Evolutionary conservation across 2,797 vertebrate genomes (phyloP).

Genomic region (Chelon labrosus): DNA sequence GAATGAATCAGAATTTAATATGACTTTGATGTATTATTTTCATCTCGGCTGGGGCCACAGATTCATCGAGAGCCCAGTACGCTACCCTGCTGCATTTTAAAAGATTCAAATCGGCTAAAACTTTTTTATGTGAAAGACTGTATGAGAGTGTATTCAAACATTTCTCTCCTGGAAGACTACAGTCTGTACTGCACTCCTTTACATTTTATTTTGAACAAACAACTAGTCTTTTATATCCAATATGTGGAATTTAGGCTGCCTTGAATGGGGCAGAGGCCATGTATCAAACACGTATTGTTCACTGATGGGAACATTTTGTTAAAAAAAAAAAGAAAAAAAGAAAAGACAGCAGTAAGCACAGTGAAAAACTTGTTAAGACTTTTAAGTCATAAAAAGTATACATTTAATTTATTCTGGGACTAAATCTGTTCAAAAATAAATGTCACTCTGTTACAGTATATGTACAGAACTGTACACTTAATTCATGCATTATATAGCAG

Average conservation of each 20-base stretch:
- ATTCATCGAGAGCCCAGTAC: constrained; percentile 58
- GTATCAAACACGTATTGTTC: not conserved
- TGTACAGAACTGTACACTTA: too few species aligned
- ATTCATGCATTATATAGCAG: too few species aligned
- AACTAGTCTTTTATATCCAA: constrained; percentile 11
- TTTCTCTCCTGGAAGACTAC: constrained; percentile 14
- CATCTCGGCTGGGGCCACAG: constrained; percentile 71
- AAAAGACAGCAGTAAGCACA: too few species aligned
- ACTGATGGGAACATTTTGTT: not conserved
- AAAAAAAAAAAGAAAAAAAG: too few species aligned
- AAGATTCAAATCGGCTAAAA: constrained; percentile 64
- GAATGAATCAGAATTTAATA: constrained; percentile 80
- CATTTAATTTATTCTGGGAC: too few species aligned
- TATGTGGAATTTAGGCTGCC: constrained; percentile 2
- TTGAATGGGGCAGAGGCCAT: not conserved
- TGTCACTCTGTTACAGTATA: too few species aligned
- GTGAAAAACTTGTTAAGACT: too few species aligned
- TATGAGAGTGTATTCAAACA: constrained; percentile 33
- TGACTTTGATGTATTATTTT: constrained; percentile 83
- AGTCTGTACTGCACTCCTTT: not conserved
- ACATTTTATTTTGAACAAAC: constrained; percentile 7
- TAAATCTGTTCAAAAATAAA: too few species aligned
- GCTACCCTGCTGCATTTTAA: constrained; percentile 59
- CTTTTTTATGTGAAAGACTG: constrained; percentile 49
- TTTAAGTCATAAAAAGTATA: too few species aligned